Evolutionary conservation across 2,113 vertebrate genomes (phyloP), one percentile per base, ranked within the genome.

Genomic region (Fregetta grallaria): DNA sequence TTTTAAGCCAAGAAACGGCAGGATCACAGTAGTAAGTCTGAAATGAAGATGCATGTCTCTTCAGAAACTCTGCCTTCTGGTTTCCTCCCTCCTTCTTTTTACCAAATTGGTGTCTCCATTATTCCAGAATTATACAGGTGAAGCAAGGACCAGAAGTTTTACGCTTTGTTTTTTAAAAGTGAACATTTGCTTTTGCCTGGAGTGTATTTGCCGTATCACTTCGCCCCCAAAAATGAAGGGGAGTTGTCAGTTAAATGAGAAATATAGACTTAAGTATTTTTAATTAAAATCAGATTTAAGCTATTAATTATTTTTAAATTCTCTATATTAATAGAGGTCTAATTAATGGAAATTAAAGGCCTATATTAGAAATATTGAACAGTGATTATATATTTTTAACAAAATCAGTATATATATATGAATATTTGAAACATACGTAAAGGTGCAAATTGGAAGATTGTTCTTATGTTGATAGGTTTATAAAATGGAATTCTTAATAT

Each of bases 371-470:
- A 75, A 83, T 96, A 88, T 11, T 86, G 78, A 95, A 88, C 81
- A 95, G 38, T 91, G 45, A 77, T 61, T 96, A 91, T 96, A 95
- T 97, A 92, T 97, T 96, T 96, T 92, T 94, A 92, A 90, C 56
- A 92, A 92, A 94, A 79, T 53, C 66, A 36, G 9, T 91, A 90
- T 91, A 40, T 91, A 40, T 94, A 67, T 94, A 56, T 85, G 77
- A 88, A 38, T 70, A 97, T 92, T 65, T 95, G 86, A 91, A 91
- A 83, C 10, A 2, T 61, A 15, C 49, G 3, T 92, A 68, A 83
- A 88, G n/a, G 13, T 95, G 74, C 40, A 89, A 83, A 85, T 92
- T 65, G 29, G 71, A 75, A 32, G 45, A 91, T 65, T 53, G 52
- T 87, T 94, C 82, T 89, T 94, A 70, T 86, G 73, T 95, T 82